A percentile compares a stretch with the other conserved stretches of the same genome.
Evolutionary conservation across 2,888 invertebrate species (phyloP).

Genomic region (Escarpia spicata): DNA sequence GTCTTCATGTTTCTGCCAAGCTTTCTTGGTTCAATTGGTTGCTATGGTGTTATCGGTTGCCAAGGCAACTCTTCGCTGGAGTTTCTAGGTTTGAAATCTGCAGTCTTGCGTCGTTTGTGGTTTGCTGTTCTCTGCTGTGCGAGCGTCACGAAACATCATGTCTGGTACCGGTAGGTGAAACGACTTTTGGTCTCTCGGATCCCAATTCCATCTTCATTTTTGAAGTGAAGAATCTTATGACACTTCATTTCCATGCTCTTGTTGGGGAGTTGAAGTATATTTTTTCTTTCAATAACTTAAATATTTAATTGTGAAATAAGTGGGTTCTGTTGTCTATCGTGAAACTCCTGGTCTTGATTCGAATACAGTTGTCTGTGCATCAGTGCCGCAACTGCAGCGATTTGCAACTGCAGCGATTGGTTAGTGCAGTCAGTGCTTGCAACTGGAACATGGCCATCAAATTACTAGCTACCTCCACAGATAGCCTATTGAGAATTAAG

Average conservation of each 20-base stretch:
- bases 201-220: background rate
- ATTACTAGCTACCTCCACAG: background rate
- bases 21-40: background rate
- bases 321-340: background rate
- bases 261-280: background rate
- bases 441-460: background rate
- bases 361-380: background rate
- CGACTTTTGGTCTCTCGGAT: background rate
- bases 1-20: background rate
- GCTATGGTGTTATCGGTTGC: background rate
- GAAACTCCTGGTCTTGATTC: background rate
- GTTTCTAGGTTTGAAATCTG: constrained; percentile 5
- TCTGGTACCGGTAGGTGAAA: constrained; percentile 12
- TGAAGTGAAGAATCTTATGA: background rate
- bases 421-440: background rate
- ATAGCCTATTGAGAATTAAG: background rate
- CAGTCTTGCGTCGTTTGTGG: constrained; percentile 10
- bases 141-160: background rate
- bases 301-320: background rate
- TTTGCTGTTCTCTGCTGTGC: background rate
- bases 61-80: background rate
- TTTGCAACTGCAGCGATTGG: background rate
- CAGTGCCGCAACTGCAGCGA: background rate
- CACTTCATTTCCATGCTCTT: background rate
- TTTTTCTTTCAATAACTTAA: background rate